phyloP scores from a whole-genome alignment of 2,113 vertebrate species.

The Anas platyrhynchos region DNA sequence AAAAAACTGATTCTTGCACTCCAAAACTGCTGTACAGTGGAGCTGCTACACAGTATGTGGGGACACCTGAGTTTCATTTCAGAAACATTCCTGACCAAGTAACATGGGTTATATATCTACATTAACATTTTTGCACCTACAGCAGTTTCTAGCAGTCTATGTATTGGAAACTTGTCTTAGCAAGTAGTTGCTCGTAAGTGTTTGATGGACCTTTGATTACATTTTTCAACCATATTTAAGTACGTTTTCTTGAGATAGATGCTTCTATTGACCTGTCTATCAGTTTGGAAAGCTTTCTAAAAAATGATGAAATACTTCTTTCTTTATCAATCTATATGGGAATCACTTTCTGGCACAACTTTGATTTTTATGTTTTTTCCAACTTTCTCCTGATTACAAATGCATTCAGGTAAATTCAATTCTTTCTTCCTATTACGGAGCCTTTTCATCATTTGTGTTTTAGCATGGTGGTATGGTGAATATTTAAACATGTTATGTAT shows the following conservation, averaged over 20 bases:
- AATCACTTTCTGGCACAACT: background rate
- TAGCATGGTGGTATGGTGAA: background rate
- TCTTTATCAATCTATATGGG: background rate
- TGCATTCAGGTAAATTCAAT: background rate
- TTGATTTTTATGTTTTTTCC: background rate
- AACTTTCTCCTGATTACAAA: background rate
- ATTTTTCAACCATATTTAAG: background rate
- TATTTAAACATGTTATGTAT: background rate
- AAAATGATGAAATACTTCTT: background rate
- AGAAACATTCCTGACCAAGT: background rate
- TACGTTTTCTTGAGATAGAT: background rate
- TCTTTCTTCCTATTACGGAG: background rate
- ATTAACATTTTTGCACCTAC: background rate
- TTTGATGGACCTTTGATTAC: background rate
- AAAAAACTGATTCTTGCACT: background rate
- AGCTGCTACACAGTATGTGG: background rate
- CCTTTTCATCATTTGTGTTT: background rate
- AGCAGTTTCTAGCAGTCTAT: background rate
- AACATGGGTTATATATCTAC: background rate
- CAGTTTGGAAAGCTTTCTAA: background rate
- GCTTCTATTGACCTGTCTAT: background rate
- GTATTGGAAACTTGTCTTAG: background rate
- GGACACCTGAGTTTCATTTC: background rate
- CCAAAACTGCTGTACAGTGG: accelerated
- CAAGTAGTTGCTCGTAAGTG: background rate